phyloP scores from a whole-genome alignment of 2,888 invertebrate genomes.

The Metacarcinus magister region DNA sequence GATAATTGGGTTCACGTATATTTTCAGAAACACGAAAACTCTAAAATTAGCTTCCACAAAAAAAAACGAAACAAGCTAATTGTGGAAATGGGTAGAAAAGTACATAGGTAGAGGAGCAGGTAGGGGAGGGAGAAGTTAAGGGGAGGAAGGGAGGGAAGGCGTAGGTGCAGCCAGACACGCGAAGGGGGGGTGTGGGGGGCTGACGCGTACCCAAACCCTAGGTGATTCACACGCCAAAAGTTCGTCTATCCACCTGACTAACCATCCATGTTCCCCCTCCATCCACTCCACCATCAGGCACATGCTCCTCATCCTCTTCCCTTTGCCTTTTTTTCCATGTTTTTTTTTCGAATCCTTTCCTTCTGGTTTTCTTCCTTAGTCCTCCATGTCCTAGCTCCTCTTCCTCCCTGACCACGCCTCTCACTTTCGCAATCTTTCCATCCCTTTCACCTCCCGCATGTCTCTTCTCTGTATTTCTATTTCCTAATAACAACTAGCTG shows the following conservation, averaged over 20 bases:
- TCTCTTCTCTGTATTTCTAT: background rate
- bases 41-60: background rate
- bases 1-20: background rate
- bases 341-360: background rate
- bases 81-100: background rate
- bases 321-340: background rate
- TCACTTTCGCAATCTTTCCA: background rate
- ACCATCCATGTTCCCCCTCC: background rate
- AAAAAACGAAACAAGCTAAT: background rate
- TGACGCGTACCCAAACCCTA: conserved; percentile 26
- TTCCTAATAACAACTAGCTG: background rate
- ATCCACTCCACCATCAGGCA: background rate
- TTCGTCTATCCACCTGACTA: conserved; percentile 12
- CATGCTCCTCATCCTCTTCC: background rate
- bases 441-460: background rate
- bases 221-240: conserved; percentile 43
- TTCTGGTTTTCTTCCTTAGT: background rate
- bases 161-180: background rate
- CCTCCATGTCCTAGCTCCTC: background rate
- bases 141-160: background rate
- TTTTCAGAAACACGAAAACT: background rate
- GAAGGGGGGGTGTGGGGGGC: background rate
- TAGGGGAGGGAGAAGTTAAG: background rate
- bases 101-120: background rate
- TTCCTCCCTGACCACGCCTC: background rate